Evolutionary conservation across 2,888 invertebrate species (phyloP), one percentile per base, ranked within the genome.

Genomic region (Buathra laborator): DNA sequence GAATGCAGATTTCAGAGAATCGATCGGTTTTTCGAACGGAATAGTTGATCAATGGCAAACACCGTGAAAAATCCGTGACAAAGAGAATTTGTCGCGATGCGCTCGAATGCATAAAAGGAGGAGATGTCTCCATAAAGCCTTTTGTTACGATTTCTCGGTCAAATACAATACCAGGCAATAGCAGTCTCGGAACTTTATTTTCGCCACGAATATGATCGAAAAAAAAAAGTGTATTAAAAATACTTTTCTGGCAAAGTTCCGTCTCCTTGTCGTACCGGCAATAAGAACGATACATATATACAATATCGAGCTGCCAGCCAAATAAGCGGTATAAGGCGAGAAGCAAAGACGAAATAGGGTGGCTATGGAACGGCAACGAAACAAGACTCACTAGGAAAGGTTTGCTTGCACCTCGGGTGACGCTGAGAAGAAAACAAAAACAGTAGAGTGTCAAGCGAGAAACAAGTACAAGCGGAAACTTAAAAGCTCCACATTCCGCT

Each of bases 401-500:
- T 32, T 51, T 37, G 43, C 43, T 51, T 37, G 43, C 43, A 16
- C 43, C 10, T 12, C 16, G 24, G 19, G 70, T 43, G 37, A 68
- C 75, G 81, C 79, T 76, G 78, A 74, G 83, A 86, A 84, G 74
- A 64, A 75, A 83, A 78, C 56, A 44, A 78, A 79, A 80, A 68
- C 74, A 76, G 29, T 43, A 66, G 81, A 56, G 64, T 75, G 78
- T 64, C 76, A 59, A 76, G 78, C 72, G 84, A 79, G 70, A 71
- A 80, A 68, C 66, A 66, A 77, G 84, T 72, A 83, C 84, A 77
- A 85, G 64, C 46, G 64, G 56, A 32, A 83, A 72, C 75, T 75
- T 75, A 76, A 83, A 85, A 82, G 76, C 77, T 83, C 75, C 29
- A 67, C 77, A 72, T 72, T 71, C 67, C 10, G 37, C 24, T 37